Evolutionary conservation across 1,140 invertebrate genomes (phyloP), one percentile per base, ranked within the genome.

Genomic region (Trachymyrmex cornetzi): DNA sequence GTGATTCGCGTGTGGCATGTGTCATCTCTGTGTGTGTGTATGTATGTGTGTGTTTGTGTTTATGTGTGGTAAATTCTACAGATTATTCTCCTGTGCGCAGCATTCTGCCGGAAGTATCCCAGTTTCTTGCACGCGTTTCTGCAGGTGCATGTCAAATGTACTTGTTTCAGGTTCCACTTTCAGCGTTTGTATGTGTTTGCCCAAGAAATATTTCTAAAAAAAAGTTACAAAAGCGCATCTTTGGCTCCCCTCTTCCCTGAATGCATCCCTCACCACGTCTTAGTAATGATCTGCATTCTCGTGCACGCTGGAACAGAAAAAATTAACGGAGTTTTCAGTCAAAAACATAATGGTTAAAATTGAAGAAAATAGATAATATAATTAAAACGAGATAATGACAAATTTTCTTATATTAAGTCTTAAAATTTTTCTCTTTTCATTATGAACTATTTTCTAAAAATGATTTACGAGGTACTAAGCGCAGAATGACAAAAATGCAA

Each of bases 191-290:
- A 87, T 74, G 27, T 75, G 55, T 90, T 92, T 91, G 89, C 57
- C 87, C 87, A 88, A 85, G 90, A 93, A 92, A 92, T 94, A 93
- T 94, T 92, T 79, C 91, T 94, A 93, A 92, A 95, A 93, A 94
- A 94, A 91, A 91, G 92, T 94, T 95, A 94, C 91, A 94, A 81
- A 81, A 94, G 94, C 93, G 94, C 93, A 95, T 95, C 95, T 95
- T 95, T 95, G 95, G 95, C 94, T 95, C 94, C 94, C 94, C 93
- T 69, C 69, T 72, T 59, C 63, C 85, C 74, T 53, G 79, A 89
- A 88, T 90, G 85, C 74, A 90, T 88, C 87, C 85, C 84, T 87
- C 79, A 88, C 81, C 75, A 75, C 59, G 64, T 90, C 81, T 93
- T 95, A 95, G 77, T 95, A 95, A 87, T 92, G 92, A 69, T 94